phyloP scores from a whole-genome alignment of 2,888 invertebrate species.

The Folsomia candida region DNA sequence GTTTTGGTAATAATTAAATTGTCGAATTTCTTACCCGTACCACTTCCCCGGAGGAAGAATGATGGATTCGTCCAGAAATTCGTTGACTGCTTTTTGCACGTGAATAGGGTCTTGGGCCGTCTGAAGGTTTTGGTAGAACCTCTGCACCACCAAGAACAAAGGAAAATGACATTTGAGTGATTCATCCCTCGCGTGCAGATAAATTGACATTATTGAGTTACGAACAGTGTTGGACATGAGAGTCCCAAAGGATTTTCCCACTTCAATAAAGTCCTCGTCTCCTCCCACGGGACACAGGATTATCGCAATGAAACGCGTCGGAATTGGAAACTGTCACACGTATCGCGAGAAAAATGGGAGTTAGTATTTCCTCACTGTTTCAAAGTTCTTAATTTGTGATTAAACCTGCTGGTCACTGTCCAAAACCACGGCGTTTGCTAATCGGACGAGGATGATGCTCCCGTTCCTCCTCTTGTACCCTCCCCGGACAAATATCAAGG shows the following conservation, averaged over 20 bases:
- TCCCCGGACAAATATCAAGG: constrained; percentile 83
- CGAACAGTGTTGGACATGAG: constrained; percentile 86
- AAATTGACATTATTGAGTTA: no score
- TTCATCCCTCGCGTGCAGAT: no score
- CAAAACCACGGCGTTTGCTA: constrained; percentile 67
- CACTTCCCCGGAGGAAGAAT: constrained; percentile 95
- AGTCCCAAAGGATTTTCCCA: constrained; percentile 91
- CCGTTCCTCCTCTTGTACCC: constrained; percentile 86
- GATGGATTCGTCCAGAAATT: constrained; percentile 91
- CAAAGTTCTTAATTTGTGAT: no score
- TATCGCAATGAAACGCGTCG: neutral
- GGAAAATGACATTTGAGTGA: no score
- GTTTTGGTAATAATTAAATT: no score
- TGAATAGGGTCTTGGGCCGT: neutral
- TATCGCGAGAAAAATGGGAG: no score
- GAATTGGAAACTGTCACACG: neutral
- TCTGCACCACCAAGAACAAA: no score
- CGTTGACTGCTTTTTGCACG: constrained; percentile 69
- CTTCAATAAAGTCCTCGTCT: constrained; percentile 91
- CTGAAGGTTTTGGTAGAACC: neutral
- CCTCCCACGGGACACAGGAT: constrained; percentile 76
- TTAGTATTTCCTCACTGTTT: no score
- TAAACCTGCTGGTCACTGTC: neutral
- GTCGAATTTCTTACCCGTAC: no score
- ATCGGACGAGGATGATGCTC: constrained; percentile 83